Percentiles rank a stretch among this genome's conserved stretches.
These are phyloP conservation scores for Drosophila suboccidentalis DNA, from an alignment of 2,888 invertebrate species.

Conservation along the genomic window DNA sequence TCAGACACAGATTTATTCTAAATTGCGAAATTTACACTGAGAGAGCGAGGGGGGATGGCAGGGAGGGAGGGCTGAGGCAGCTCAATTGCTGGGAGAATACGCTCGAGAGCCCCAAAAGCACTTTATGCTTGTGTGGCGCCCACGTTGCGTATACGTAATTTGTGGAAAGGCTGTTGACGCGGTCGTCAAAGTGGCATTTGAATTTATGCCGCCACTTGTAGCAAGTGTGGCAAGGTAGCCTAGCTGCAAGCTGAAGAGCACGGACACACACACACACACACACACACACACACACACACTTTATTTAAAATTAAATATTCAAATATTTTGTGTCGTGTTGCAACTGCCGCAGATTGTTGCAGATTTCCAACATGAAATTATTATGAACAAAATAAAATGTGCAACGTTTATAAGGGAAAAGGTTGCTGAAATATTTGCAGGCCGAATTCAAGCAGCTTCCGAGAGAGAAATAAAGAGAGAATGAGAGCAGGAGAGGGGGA, in stretches of 20 bases:
- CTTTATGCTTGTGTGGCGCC: slow-evolving; percentile 32
- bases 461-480: not conserved
- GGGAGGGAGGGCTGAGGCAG: not conserved
- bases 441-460: slow-evolving; percentile 7
- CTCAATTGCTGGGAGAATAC: slow-evolving; percentile 27
- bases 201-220: slow-evolving; percentile 78
- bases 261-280: slow-evolving; percentile 7
- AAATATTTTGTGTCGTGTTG: slow-evolving; percentile 48
- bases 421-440: not conserved
- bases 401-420: not conserved
- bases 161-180: slow-evolving; percentile 59
- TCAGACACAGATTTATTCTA: slow-evolving; percentile 54
- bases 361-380: slow-evolving; percentile 61
- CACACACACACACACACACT: slow-evolving; percentile 11
- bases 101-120: slow-evolving; percentile 60
- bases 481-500: not conserved
- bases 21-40: slow-evolving; percentile 60
- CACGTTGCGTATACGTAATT: slow-evolving; percentile 73
- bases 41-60: not conserved
- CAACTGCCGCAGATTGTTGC: slow-evolving; percentile 31
- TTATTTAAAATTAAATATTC: slow-evolving; percentile 70
- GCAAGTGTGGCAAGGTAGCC: slow-evolving; percentile 55
- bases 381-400: slow-evolving; percentile 52
- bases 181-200: slow-evolving; percentile 73
- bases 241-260: slow-evolving; percentile 22